Percentiles rank a stretch among this genome's conserved stretches.
phyloP scores from a whole-genome alignment of 2,888 invertebrate genomes.

The Lycophotia porphyrea region DNA sequence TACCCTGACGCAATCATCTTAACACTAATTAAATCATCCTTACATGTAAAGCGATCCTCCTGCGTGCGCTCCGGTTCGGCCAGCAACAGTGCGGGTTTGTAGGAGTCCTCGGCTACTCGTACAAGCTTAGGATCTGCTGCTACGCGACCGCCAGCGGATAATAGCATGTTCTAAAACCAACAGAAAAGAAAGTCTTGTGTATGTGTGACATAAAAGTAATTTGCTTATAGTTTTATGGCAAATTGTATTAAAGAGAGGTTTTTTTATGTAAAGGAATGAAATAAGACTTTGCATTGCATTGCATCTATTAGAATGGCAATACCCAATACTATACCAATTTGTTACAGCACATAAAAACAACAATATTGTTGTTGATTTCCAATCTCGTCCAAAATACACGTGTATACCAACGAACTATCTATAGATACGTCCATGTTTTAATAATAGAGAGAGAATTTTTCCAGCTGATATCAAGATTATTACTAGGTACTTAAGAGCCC shows the following conservation, averaged over 20 bases:
- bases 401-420: background rate
- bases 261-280: conserved; percentile 13
- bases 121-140: conserved; percentile 69
- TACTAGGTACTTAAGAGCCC: background rate
- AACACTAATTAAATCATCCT: conserved; percentile 55
- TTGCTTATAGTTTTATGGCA: background rate
- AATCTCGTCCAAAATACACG: conserved; percentile 20
- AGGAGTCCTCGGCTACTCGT: conserved; percentile 62
- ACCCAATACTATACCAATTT: conserved; percentile 12
- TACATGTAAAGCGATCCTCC: conserved; percentile 83
- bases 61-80: conserved; percentile 86
- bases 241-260: background rate
- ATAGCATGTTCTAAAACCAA: conserved; percentile 78
- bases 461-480: background rate
- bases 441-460: conserved; percentile 3
- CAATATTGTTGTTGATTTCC: conserved; percentile 1
- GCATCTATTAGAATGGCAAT: background rate
- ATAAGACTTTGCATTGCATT: background rate
- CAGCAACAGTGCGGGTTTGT: conserved; percentile 77
- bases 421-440: background rate
- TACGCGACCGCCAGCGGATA: conserved; percentile 81
- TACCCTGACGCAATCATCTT: too few species aligned
- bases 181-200: background rate
- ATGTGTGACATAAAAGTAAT: background rate
- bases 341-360: conserved; percentile 7